These are phyloP conservation scores for Euwallacea fornicatus DNA, from an alignment of 1,140 invertebrate genomes.

Conservation along the genomic window DNA sequence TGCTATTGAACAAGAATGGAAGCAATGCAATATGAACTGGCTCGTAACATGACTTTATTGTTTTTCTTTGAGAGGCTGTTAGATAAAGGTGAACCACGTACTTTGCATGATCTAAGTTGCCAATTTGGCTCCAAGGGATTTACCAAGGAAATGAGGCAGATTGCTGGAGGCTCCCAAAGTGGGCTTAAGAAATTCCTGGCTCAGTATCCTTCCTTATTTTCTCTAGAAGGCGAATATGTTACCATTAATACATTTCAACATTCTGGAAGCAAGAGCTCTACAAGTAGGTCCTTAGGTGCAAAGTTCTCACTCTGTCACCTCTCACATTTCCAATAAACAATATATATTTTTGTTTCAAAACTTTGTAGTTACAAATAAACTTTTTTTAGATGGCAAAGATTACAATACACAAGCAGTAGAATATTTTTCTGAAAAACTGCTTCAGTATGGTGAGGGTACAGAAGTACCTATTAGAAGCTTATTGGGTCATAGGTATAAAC, in stretches of 20 bases:
- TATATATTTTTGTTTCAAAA: too few relatives aligned
- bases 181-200: conserved; percentile 87
- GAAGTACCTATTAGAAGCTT: conserved; percentile 93
- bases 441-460: conserved; percentile 85
- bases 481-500: conserved; percentile 68
- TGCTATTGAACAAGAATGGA: conserved; percentile 65
- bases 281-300: conserved; percentile 27
- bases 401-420: conserved; percentile 92
- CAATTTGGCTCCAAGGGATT: conserved; percentile 96
- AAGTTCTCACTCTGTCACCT: background rate
- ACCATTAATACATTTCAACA: conserved; percentile 74
- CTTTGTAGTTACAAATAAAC: too few relatives aligned
- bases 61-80: conserved; percentile 95
- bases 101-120: conserved; percentile 93
- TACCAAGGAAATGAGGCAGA: conserved; percentile 93
- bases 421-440: conserved; percentile 89
- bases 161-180: conserved; percentile 91
- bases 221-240: conserved; percentile 89
- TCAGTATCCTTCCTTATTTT: conserved; percentile 90
- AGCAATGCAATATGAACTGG: conserved; percentile 89
- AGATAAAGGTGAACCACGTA: conserved; percentile 91
- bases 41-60: conserved; percentile 89
- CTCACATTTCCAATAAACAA: background rate
- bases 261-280: conserved; percentile 38
- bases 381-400: conserved; percentile 69